These are phyloP conservation scores for Pyrochroa serraticornis DNA, from an alignment of 2,888 invertebrate genomes.

Conservation along the genomic window DNA sequence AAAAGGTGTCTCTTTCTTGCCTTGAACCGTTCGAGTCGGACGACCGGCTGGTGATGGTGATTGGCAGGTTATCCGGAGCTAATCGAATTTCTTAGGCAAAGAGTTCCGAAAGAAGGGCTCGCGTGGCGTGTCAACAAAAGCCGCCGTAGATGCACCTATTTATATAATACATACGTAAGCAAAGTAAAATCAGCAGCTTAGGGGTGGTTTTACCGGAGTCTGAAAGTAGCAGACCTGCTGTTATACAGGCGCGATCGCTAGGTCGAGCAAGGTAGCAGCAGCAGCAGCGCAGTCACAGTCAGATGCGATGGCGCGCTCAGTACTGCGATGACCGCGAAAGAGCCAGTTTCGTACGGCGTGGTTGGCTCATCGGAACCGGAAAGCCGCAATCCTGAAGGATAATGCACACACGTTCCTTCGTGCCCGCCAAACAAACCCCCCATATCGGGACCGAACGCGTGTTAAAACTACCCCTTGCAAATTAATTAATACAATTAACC, in stretches of 20 bases:
- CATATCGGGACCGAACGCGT: neutral
- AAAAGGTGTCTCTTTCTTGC: too few relatives aligned
- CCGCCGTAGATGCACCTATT: constrained; percentile 2
- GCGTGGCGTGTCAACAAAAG: neutral
- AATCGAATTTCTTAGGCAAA: too few relatives aligned
- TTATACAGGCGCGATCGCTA: constrained; percentile 9
- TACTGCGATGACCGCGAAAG: constrained; percentile 30
- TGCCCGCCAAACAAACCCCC: neutral
- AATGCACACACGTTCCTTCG: neutral
- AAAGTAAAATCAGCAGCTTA: constrained; percentile 17
- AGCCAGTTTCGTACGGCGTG: constrained; percentile 25
- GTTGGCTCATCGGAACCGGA: constrained; percentile 15
- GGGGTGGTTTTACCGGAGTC: constrained; percentile 12
- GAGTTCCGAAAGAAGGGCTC: too few relatives aligned
- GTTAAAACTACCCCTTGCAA: neutral
- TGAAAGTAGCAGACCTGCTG: constrained; percentile 11
- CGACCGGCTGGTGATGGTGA: too few relatives aligned
- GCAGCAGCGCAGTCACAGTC: constrained; percentile 26
- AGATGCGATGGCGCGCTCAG: constrained; percentile 21
- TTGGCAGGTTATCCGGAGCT: too few relatives aligned
- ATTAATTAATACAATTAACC: neutral
- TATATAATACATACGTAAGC: constrained; percentile 20
- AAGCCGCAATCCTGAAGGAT: constrained; percentile 24
- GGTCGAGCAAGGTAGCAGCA: constrained; percentile 14
- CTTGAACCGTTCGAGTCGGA: too few relatives aligned